Conservation (phyloP, 1,140 invertebrate species). For the Tribolium castaneum region DNA sequence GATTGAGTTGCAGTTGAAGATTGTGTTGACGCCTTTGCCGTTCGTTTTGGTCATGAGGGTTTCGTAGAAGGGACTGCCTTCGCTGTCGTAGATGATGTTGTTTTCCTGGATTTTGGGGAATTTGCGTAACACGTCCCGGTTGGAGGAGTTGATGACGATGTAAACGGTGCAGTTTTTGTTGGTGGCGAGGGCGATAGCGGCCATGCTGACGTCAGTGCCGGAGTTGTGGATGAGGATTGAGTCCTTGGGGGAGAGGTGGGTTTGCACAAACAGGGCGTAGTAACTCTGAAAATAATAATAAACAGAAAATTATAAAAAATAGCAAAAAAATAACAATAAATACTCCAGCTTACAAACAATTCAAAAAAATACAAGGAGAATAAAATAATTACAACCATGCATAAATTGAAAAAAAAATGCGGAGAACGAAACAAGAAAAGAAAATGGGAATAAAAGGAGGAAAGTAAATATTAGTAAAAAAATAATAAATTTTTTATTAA, state of each 20-base stretch:
- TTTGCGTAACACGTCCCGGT: conserved; percentile 87
- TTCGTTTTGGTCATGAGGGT: conserved; percentile 81
- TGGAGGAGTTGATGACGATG: conserved; percentile 82
- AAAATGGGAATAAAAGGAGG: too few species aligned
- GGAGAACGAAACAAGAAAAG: too few species aligned
- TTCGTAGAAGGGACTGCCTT: conserved; percentile 91
- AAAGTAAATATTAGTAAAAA: too few species aligned
- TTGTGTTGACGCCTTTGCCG: conserved; percentile 91
- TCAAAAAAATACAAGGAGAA: too few species aligned
- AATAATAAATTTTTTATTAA: too few species aligned
- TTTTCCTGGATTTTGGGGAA: conserved; percentile 86
- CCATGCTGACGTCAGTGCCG: neutral
- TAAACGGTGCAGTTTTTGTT: neutral
- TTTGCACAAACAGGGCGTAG: neutral
- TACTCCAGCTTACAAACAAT: too few species aligned
- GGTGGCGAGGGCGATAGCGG: neutral
- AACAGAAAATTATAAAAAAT: too few species aligned
- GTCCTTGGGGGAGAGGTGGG: neutral
- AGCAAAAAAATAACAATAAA: neutral
- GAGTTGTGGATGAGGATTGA: neutral
- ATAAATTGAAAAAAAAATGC: too few species aligned
- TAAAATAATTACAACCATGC: too few species aligned
- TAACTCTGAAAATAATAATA: conserved; percentile 25
- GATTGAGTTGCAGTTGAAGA: conserved; percentile 94
- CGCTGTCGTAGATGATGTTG: conserved; percentile 88